A percentile compares a stretch with the other conserved stretches of the same genome.
Evolutionary conservation across 2,113 vertebrate genomes (phyloP).

Genomic region (Pycnonotus jocosus): DNA sequence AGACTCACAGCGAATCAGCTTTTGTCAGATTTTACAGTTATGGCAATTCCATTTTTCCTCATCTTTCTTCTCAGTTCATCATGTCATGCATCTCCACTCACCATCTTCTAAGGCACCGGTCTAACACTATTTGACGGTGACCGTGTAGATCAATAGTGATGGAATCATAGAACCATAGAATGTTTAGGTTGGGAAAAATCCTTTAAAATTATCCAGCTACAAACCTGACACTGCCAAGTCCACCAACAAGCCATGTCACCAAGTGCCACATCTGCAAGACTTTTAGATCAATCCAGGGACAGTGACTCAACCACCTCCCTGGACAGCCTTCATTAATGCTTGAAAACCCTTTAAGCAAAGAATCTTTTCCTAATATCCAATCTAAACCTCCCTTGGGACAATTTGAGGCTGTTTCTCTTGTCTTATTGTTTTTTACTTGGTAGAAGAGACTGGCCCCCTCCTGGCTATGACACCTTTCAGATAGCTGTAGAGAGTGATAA

Average conservation of each 20-base stretch:
- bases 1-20: neutral
- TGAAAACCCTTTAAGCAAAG: neutral
- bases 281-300: neutral
- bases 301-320: neutral
- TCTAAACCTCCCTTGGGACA: neutral
- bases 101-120: neutral
- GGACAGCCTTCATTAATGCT: neutral
- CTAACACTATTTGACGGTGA: neutral
- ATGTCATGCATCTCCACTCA: neutral
- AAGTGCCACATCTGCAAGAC: neutral
- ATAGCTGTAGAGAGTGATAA: neutral
- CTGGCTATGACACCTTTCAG: neutral
- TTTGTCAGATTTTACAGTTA: neutral
- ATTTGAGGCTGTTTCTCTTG: neutral
- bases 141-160: neutral
- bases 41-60: neutral
- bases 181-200: neutral
- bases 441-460: fast-evolving
- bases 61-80: neutral
- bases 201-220: too few species aligned
- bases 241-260: neutral
- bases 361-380: neutral
- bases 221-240: neutral
- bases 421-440: neutral
- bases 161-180: neutral